These are phyloP conservation scores for Euplagia quadripunctaria DNA, from an alignment of 2,888 invertebrate species.

Conservation along the genomic window DNA sequence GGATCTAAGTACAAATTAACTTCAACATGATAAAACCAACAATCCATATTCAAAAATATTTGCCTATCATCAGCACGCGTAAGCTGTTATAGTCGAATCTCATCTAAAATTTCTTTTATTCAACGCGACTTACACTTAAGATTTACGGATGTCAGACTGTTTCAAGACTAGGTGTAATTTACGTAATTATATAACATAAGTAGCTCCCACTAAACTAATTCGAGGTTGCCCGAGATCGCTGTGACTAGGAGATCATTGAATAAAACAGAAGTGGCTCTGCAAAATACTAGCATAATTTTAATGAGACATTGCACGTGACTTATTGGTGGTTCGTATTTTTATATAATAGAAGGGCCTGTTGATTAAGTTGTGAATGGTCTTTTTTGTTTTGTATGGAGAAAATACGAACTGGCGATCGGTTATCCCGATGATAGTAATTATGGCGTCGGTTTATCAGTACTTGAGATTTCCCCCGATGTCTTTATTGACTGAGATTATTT, in stretches of 20 bases:
- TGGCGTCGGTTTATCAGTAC: conserved; percentile 71
- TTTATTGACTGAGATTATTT: conserved; percentile 73
- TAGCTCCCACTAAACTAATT: neutral
- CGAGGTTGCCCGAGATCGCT: neutral
- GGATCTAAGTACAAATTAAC: too few relatives aligned
- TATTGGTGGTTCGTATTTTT: conserved; percentile 48
- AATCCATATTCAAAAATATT: too few relatives aligned
- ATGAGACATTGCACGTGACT: conserved; percentile 70
- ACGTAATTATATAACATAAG: too few relatives aligned
- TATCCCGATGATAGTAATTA: conserved; percentile 74
- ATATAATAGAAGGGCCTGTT: conserved; percentile 58
- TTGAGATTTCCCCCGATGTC: conserved; percentile 75
- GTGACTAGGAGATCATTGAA: neutral
- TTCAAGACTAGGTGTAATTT: neutral
- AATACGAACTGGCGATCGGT: conserved; percentile 63
- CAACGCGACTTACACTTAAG: too few relatives aligned
- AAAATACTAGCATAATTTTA: conserved; percentile 62
- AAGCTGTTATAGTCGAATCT: too few relatives aligned
- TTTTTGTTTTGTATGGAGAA: conserved; percentile 59
- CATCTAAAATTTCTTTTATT: too few relatives aligned
- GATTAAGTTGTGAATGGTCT: conserved; percentile 64
- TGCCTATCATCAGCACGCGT: too few relatives aligned
- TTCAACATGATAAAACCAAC: too few relatives aligned
- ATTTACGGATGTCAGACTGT: neutral
- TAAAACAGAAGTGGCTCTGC: neutral